Evolutionary conservation across 2,888 invertebrate species (phyloP), one percentile per base, ranked within the genome.

Genomic region (Mythimna albipuncta): DNA sequence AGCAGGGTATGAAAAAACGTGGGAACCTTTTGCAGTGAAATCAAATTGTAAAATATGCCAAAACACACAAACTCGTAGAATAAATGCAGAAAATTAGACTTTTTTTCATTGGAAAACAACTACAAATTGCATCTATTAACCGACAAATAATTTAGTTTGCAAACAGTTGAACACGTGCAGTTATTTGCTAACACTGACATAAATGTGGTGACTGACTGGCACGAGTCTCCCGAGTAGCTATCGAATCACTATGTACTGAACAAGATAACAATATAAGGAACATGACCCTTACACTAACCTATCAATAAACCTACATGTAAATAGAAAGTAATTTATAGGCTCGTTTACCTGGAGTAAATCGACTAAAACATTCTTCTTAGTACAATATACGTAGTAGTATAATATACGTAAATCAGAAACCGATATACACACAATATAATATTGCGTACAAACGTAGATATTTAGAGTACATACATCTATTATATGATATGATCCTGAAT

Each of bases 241-340:
- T 52, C 32, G 50, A 71, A 10, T 59, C 4, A 35, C 19, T 71
- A 44, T 59, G 44, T 21, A 54, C 50, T 67, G n/a, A 47, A 69
- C 44, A 26, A 66, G 55, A 69, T 65, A 69, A 41, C 9, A 26
- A 26, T 26, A 44, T 10, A 35, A 35, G 6, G 0, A 64, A 65
- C 44, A 65, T 19, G 7, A 44, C 44, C 35, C 16, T 21, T n/a
- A 50, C 16, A 38, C 35, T 58, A 58, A n/a, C 38, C 16, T 32
- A 16, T 9, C 32, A 58, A 70, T 19, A 47, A 67, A 68, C 32
- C 57, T 47, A 57, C 10, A 47, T 38, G 47, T 44, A 44, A 57
- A 47, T 26, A n/a, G n/a, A 68, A 26, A 44, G 13, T 38, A 16
- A 6, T 44, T 19, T 19, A 35, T 11, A 7, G 2, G 58, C 32